These are phyloP conservation scores for Chascanopsetta lugubris DNA, from an alignment of 2,113 vertebrate species.

Conservation along the genomic window DNA sequence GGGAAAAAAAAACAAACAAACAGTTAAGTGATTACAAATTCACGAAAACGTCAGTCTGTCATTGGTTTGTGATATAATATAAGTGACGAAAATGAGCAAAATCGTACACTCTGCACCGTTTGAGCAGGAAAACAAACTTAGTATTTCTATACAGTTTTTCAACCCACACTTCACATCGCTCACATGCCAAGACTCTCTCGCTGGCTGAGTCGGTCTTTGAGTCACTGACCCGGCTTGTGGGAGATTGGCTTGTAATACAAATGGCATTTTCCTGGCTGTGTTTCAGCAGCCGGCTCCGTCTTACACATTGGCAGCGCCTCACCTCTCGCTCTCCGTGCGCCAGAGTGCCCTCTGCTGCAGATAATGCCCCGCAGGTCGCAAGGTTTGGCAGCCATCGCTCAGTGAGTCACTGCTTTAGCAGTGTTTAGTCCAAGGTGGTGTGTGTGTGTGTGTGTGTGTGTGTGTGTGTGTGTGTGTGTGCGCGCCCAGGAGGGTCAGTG, in stretches of 20 bases:
- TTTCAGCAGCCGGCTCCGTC: conserved; percentile 42
- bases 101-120: background rate
- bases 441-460: conserved; percentile 36
- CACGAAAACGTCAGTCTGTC: too few relatives aligned
- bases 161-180: background rate
- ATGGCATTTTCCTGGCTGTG: conserved; percentile 54
- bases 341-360: conserved; percentile 43
- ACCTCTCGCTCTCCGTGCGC: conserved; percentile 34
- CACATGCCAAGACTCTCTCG: background rate
- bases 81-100: too few relatives aligned
- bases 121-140: conserved; percentile 4
- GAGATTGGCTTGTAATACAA: conserved; percentile 37
- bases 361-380: conserved; percentile 54
- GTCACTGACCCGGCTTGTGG: conserved; percentile 36
- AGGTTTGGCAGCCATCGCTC: conserved; percentile 56
- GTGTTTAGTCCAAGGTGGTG: conserved; percentile 38
- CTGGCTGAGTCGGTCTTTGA: conserved; percentile 21
- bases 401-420: conserved; percentile 48
- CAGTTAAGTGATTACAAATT: too few relatives aligned
- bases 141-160: background rate
- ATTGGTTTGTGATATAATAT: too few relatives aligned
- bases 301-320: conserved; percentile 41
- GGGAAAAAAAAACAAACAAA: too few relatives aligned
- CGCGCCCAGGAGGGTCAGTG: conserved; percentile 47
- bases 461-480: conserved; percentile 36